These are phyloP conservation scores for Zaprionus bogoriensis DNA, from an alignment of 2,888 invertebrate species.

Conservation along the genomic window DNA sequence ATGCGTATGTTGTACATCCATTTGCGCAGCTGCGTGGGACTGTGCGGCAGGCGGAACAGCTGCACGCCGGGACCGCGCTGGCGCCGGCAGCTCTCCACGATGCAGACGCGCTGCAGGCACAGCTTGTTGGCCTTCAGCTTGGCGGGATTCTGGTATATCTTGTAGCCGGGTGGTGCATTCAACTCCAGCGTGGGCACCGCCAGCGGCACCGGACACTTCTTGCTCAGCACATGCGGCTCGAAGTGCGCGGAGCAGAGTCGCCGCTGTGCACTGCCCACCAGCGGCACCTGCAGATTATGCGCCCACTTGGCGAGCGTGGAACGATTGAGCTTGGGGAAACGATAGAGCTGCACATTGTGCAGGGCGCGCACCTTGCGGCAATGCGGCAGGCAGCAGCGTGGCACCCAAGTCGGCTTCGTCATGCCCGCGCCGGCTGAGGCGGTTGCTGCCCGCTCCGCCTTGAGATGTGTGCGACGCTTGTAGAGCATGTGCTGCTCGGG, in stretches of 20 bases:
- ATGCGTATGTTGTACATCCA: slow-evolving; percentile 78
- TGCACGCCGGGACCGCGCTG: slow-evolving; percentile 73
- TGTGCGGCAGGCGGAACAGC: slow-evolving; percentile 77
- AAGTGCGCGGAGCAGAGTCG: slow-evolving; percentile 77
- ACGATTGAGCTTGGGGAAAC: slow-evolving; percentile 76
- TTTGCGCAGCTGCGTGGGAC: slow-evolving; percentile 67
- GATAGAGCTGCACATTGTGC: slow-evolving; percentile 77
- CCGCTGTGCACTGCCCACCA: slow-evolving; percentile 75
- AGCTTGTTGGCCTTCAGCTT: slow-evolving; percentile 72
- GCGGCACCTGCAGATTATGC: slow-evolving; percentile 76
- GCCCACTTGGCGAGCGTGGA: slow-evolving; percentile 79
- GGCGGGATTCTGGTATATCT: slow-evolving; percentile 79
- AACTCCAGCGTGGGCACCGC: slow-evolving; percentile 77
- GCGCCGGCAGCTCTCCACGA: slow-evolving; percentile 73
- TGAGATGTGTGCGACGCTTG: slow-evolving; percentile 48
- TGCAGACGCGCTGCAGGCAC: slow-evolving; percentile 72
- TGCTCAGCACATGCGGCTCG: slow-evolving; percentile 77
- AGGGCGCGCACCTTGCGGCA: slow-evolving; percentile 75
- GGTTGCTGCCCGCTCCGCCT: slow-evolving; percentile 1
- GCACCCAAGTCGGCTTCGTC: slow-evolving; percentile 73
- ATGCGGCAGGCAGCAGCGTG: slow-evolving; percentile 77
- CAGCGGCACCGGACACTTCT: slow-evolving; percentile 76
- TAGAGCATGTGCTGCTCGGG: slow-evolving; percentile 68
- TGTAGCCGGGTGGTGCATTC: slow-evolving; percentile 73
- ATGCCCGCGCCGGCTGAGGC: not conserved